phyloP scores from a whole-genome alignment of 1,140 invertebrate genomes.

The Bombus waltoni region DNA sequence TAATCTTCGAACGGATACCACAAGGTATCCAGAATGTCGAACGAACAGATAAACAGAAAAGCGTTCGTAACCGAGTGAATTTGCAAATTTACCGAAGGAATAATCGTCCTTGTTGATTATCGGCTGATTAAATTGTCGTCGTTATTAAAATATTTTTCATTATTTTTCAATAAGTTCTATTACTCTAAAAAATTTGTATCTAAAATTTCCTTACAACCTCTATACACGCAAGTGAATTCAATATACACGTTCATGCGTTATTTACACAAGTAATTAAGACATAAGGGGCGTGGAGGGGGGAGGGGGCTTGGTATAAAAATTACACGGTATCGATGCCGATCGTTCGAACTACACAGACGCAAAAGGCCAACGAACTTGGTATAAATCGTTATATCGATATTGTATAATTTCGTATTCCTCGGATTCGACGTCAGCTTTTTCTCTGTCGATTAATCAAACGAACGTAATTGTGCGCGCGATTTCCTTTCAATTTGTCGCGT shows the following conservation, averaged over 20 bases:
- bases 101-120: neutral
- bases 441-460: neutral
- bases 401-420: neutral
- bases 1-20: no score
- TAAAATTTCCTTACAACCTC: neutral
- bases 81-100: neutral
- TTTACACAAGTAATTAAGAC: constrained; percentile 23
- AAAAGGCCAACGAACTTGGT: neutral
- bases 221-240: neutral
- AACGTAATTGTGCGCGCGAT: neutral
- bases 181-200: neutral
- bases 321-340: constrained; percentile 13
- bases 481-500: neutral
- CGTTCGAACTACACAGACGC: constrained; percentile 24
- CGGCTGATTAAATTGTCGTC: neutral
- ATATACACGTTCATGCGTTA: constrained; percentile 19
- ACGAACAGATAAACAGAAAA: neutral
- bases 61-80: neutral
- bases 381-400: neutral
- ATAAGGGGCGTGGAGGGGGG: neutral
- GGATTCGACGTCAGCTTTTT: neutral
- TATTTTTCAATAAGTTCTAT: constrained; percentile 1
- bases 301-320: constrained; percentile 19
- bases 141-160: constrained; percentile 10
- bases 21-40: no score